Conservation (phyloP, 2,113 vertebrate species). For the Crotalus horridus region DNA sequence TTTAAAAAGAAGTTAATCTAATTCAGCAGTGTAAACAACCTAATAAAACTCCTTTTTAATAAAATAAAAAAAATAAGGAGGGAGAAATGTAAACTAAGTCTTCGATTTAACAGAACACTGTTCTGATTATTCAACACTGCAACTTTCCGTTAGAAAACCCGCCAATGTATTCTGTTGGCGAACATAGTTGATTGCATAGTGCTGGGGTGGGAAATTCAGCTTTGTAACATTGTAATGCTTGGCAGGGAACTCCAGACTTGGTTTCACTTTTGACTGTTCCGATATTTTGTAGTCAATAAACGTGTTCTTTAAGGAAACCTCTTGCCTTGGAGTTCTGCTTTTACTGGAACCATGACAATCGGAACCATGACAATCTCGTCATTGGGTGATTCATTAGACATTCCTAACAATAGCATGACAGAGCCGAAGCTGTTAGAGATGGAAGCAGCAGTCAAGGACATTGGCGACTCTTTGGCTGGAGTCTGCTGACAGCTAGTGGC, state of each 20-base stretch:
- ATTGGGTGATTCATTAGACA: not conserved
- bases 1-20: constrained; percentile 14
- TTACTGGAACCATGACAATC: too few relatives aligned
- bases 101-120: constrained; percentile 13
- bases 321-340: too few relatives aligned
- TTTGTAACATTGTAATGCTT: too few relatives aligned
- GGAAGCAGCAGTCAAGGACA: not conserved
- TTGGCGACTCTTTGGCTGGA: not conserved
- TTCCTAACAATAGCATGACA: accelerated
- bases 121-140: too few relatives aligned
- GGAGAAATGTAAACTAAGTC: not conserved
- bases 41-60: constrained; percentile 6
- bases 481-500: not conserved
- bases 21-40: constrained; percentile 8
- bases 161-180: too few relatives aligned
- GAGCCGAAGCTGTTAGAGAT: not conserved
- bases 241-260: too few relatives aligned
- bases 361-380: not conserved
- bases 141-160: too few relatives aligned
- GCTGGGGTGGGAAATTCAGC: too few relatives aligned
- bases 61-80: not conserved
- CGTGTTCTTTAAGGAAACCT: too few relatives aligned
- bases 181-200: too few relatives aligned
- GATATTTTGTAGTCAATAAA: too few relatives aligned
- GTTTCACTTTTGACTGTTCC: too few relatives aligned